These are phyloP conservation scores for Geophilus truncorum DNA, from an alignment of 2,888 invertebrate species.

Conservation along the genomic window DNA sequence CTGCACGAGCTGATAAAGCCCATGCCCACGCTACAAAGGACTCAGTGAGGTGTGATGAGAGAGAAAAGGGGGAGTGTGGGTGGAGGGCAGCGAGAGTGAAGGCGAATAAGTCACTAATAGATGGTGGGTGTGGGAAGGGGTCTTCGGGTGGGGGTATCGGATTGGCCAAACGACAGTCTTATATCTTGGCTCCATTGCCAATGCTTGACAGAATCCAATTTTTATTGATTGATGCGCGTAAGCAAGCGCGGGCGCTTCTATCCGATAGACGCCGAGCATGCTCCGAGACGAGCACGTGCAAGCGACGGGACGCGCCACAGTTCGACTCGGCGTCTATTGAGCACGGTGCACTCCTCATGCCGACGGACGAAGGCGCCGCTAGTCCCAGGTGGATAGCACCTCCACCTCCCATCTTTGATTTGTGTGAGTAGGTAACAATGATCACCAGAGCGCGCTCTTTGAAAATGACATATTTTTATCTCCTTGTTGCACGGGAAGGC, in stretches of 20 bases:
- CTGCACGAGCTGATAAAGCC: constrained; percentile 24
- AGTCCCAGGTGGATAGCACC: constrained; percentile 31
- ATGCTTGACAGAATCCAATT: constrained; percentile 33
- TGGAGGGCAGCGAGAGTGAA: background rate
- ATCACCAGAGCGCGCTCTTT: background rate
- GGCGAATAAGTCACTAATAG: constrained; percentile 22
- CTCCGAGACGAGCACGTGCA: constrained; percentile 31
- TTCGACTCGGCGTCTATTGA: constrained; percentile 6
- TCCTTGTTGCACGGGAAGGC: background rate
- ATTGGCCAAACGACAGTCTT: constrained; percentile 4
- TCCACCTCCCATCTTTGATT: constrained; percentile 30
- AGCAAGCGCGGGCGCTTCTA: background rate
- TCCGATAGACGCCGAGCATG: constrained; percentile 25
- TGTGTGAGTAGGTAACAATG: constrained; percentile 20
- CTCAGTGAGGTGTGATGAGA: constrained; percentile 17
- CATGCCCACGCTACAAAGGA: constrained; percentile 24
- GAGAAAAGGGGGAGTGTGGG: background rate
- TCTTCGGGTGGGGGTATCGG: constrained; percentile 34
- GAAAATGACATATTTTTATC: background rate
- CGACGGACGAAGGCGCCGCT: constrained; percentile 31
- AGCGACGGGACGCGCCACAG: background rate
- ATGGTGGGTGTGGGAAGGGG: constrained; percentile 33
- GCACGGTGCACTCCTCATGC: constrained; percentile 7
- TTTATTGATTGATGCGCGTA: constrained; percentile 30
- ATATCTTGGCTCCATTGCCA: constrained; percentile 28